phyloP scores from a whole-genome alignment of 2,888 invertebrate genomes.

The Dynastes maya region DNA sequence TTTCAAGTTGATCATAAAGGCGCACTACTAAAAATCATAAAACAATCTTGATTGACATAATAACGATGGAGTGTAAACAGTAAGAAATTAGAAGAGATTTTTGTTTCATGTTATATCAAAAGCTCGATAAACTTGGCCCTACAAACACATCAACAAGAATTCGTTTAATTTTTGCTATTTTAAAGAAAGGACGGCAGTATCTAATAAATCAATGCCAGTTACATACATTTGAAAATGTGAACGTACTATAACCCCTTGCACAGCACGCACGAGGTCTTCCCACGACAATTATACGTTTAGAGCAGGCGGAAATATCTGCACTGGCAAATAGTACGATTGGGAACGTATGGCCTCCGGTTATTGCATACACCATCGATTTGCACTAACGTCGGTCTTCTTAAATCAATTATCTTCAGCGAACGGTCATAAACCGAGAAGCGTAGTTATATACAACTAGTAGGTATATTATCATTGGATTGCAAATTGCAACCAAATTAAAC shows the following conservation, averaged over 20 bases:
- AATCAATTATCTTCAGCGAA: slow-evolving; percentile 46
- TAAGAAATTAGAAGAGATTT: no score
- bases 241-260: background rate
- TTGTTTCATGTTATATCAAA: no score
- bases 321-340: slow-evolving; percentile 19
- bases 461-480: slow-evolving; percentile 19
- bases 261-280: slow-evolving; percentile 6
- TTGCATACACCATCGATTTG: slow-evolving; percentile 28
- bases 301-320: slow-evolving; percentile 13
- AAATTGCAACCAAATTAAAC: background rate
- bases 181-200: no score
- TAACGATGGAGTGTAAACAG: no score
- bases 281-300: slow-evolving; percentile 27
- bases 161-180: no score
- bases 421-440: slow-evolving; percentile 15
- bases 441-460: slow-evolving; percentile 16
- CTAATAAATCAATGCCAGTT: no score
- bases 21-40: background rate
- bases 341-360: slow-evolving; percentile 19
- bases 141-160: no score
- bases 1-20: background rate
- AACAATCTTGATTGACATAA: background rate
- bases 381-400: slow-evolving; percentile 35
- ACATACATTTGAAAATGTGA: background rate
- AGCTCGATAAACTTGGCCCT: no score